Base-by-base conservation (phyloP, 1,140 invertebrate species). In the Centruroides sculpturatus region DNA sequence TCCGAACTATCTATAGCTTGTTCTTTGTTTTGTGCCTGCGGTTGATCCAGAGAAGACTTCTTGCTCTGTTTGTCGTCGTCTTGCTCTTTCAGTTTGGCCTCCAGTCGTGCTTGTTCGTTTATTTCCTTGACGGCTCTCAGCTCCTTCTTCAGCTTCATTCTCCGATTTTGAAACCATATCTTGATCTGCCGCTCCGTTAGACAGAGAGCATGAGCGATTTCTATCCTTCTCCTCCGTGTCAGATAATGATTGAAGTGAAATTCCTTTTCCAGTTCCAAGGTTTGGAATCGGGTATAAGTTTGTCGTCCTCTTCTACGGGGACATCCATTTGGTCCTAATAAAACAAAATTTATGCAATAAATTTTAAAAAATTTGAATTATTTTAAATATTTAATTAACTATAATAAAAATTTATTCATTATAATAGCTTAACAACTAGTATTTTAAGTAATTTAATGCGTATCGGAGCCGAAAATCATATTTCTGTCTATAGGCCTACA, bases 81-180 rank as follows among this genome's bases (percentile, higher is more conserved):
- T 74, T 90, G 86, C 69, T 89, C 87, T 74, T 91, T 91, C 79
- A 90, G 80, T 68, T 92, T 88, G 71, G 92, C 88, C 71, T 93
- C 90, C 71, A 92, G 79, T 69, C 89, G 79, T 58, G 89, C 89
- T 73, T 93, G 89, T 71, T 94, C 90, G 78, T 94, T 93, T 69
- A 92, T 93, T 75, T 93, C 90, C 71, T 93, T 93, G 10, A 93
- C 89, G 11, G 90, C 90, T 54, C 89, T 79, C 59, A 93, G 74
- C 71, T 94, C 91, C 70, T 97, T 97, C 80, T 98, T 98, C 75
- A 96, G 82, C 75, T 98, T 98, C 93, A 98, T 98, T 70, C 93
- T 82, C 60, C 93, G 81, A 76, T 96, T 96, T 75, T 96, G 92
- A 76, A 95, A 95, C 92, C 92, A 95, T 71, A 95, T 95, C 79